Conservation (phyloP, 2,888 invertebrate species). For the Gryllus longicercus region DNA sequence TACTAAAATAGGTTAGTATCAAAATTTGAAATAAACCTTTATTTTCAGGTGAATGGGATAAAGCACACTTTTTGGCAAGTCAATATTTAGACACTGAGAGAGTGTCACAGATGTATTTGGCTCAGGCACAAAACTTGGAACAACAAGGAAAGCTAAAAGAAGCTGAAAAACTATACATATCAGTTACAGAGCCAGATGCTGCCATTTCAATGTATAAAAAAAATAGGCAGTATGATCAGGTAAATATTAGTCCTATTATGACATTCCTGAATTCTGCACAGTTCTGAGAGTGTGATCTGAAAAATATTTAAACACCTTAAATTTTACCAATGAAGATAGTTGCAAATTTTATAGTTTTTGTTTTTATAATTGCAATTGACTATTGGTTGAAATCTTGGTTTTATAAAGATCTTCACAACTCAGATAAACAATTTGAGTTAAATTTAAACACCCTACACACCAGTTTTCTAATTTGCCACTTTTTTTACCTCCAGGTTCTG, state of each 20-base stretch:
- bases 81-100: slow-evolving; percentile 66
- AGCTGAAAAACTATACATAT: slow-evolving; percentile 89
- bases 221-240: slow-evolving; percentile 72
- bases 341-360: no score
- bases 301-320: no score
- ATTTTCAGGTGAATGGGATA: slow-evolving; percentile 68
- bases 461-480: no score
- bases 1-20: no score
- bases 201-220: slow-evolving; percentile 98
- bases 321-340: no score
- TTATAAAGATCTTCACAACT: no score
- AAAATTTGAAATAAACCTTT: neutral
- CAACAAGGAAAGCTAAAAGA: slow-evolving; percentile 74
- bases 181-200: slow-evolving; percentile 83
- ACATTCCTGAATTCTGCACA: neutral
- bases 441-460: no score
- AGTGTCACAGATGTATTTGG: slow-evolving; percentile 75
- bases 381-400: no score
- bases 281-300: no score
- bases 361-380: no score
- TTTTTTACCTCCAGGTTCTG: no score
- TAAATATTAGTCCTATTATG: slow-evolving; percentile 29
- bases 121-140: slow-evolving; percentile 77
- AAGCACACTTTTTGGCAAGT: slow-evolving; percentile 77
- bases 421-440: no score